Evolutionary conservation across 2,113 vertebrate genomes (phyloP).

Genomic region (Onychostoma macrolepis): DNA sequence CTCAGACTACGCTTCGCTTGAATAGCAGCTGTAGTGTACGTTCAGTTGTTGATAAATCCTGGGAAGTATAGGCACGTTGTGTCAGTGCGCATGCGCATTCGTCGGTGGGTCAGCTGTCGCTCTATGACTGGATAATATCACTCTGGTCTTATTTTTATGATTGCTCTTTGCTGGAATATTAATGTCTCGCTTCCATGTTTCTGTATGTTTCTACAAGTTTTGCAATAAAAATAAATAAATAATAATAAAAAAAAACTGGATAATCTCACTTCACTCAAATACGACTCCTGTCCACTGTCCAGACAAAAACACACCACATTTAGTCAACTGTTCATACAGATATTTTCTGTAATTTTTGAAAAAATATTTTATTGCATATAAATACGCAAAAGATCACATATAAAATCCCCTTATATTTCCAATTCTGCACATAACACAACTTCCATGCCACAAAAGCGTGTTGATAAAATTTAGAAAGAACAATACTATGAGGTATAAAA

Average conservation of each 20-base stretch:
- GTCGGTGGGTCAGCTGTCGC: constrained; percentile 18
- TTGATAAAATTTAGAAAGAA: neutral
- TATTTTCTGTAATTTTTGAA: neutral
- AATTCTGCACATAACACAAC: neutral
- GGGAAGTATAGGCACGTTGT: constrained; percentile 29
- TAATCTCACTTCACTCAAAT: neutral
- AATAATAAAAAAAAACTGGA: no score
- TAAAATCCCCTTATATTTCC: neutral
- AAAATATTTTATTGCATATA: neutral
- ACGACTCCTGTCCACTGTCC: no score
- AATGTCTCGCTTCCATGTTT: no score
- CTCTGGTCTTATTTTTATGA: no score
- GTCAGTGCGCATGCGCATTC: constrained; percentile 37
- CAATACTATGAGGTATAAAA: neutral
- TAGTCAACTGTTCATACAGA: neutral
- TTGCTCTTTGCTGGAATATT: no score
- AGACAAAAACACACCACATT: neutral
- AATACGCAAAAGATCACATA: neutral
- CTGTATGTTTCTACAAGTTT: no score
- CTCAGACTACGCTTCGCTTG: neutral
- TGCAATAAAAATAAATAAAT: no score
- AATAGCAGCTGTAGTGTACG: neutral
- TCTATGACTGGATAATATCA: constrained; percentile 8
- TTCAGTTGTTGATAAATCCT: constrained; percentile 36
- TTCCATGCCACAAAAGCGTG: neutral